These are phyloP conservation scores for Odocoileus hemionus DNA, from an alignment of 2,113 vertebrate genomes.

Conservation along the genomic window DNA sequence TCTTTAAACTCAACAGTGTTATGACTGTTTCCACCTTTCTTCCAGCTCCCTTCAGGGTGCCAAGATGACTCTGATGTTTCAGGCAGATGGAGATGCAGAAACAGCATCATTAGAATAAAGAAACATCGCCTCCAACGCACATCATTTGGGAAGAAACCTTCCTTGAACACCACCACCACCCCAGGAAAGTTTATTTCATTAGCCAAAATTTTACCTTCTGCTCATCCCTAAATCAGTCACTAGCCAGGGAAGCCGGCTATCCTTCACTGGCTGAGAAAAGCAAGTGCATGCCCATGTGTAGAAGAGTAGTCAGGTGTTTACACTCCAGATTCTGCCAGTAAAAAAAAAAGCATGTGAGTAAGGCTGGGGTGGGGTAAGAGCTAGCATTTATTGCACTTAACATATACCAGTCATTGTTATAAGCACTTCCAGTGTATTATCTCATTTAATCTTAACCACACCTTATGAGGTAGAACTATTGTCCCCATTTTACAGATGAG, in stretches of 20 bases:
- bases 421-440: not conserved
- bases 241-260: not conserved
- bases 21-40: not conserved
- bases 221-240: not conserved
- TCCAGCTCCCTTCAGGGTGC: not conserved
- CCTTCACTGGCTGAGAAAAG: not conserved
- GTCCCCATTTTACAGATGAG: not conserved
- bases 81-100: not conserved
- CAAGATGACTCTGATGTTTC: not conserved
- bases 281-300: not conserved
- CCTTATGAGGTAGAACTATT: not conserved
- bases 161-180: not conserved
- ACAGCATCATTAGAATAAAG: not conserved
- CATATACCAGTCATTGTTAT: not conserved
- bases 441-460: not conserved
- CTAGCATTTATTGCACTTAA: not conserved
- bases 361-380: not conserved
- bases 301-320: not conserved
- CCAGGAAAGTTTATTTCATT: not conserved
- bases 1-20: not conserved
- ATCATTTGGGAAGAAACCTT: not conserved
- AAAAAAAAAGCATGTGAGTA: not conserved
- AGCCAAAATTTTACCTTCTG: not conserved
- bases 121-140: not conserved
- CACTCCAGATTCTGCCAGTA: not conserved